A percentile compares a stretch with the other conserved stretches of the same genome.
phyloP scores from a whole-genome alignment of 2,113 vertebrate genomes.

The Cololabis saira region DNA sequence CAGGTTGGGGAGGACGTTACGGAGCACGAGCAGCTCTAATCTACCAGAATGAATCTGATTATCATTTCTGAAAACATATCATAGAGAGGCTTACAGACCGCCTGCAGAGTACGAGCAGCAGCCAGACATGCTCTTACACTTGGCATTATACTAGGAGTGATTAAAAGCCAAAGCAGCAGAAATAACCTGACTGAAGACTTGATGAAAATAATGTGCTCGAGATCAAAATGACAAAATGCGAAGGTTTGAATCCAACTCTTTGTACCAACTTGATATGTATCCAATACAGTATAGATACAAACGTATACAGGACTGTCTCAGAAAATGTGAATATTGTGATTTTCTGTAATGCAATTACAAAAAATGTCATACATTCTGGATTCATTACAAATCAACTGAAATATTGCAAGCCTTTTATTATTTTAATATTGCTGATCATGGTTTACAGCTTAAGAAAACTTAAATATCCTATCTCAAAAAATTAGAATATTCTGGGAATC shows the following conservation, averaged over 20 bases:
- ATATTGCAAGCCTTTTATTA: too few relatives aligned
- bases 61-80: slow-evolving; percentile 29
- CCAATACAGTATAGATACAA: too few relatives aligned
- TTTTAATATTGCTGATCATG: too few relatives aligned
- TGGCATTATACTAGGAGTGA: slow-evolving; percentile 6
- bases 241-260: background rate
- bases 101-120: slow-evolving; percentile 22
- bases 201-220: background rate
- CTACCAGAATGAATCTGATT: slow-evolving; percentile 30
- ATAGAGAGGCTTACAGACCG: slow-evolving; percentile 20
- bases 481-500: too few relatives aligned
- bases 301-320: too few relatives aligned
- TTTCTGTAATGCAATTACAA: too few relatives aligned
- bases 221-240: background rate
- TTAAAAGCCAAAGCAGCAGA: slow-evolving; percentile 17
- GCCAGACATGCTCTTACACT: slow-evolving; percentile 19
- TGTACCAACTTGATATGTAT: too few relatives aligned
- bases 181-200: slow-evolving; percentile 6
- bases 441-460: too few relatives aligned
- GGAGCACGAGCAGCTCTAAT: slow-evolving; percentile 6
- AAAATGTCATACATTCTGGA: too few relatives aligned
- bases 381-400: too few relatives aligned
- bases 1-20: background rate
- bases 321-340: too few relatives aligned
- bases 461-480: too few relatives aligned